Percentiles rank a stretch among this genome's conserved stretches.
Evolutionary conservation across 2,113 vertebrate species (phyloP).

Genomic region (Polypterus bichir): DNA sequence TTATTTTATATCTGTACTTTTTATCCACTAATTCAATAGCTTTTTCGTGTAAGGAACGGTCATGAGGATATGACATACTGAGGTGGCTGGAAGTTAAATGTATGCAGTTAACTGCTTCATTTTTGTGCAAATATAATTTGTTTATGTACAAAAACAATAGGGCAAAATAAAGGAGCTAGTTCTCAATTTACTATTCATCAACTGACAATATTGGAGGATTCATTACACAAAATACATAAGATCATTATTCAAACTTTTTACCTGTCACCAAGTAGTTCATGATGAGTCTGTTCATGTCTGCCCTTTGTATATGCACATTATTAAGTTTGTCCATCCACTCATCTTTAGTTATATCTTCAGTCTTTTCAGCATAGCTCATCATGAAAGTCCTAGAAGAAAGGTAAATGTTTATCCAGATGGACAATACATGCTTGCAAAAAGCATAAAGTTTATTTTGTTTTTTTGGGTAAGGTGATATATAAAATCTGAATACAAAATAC

Average conservation of each 20-base stretch:
- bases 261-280: conserved; percentile 97
- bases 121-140: no score
- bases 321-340: conserved; percentile 98
- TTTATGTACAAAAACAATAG: no score
- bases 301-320: conserved; percentile 92
- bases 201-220: no score
- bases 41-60: no score
- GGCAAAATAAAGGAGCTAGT: no score
- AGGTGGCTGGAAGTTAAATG: no score
- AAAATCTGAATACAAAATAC: neutral
- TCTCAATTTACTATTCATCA: no score
- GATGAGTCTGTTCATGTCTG: conserved; percentile 95
- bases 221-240: neutral
- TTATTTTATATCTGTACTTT: no score
- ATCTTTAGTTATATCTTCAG: conserved; percentile 91
- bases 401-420: conserved; percentile 24
- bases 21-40: no score
- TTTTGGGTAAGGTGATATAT: neutral
- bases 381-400: conserved; percentile 49
- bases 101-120: no score
- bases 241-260: conserved; percentile 21
- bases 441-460: neutral
- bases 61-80: no score
- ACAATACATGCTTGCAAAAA: neutral
- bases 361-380: conserved; percentile 97